These are phyloP conservation scores for Sesamia nonagrioides DNA, from an alignment of 1,140 invertebrate genomes.

Conservation along the genomic window DNA sequence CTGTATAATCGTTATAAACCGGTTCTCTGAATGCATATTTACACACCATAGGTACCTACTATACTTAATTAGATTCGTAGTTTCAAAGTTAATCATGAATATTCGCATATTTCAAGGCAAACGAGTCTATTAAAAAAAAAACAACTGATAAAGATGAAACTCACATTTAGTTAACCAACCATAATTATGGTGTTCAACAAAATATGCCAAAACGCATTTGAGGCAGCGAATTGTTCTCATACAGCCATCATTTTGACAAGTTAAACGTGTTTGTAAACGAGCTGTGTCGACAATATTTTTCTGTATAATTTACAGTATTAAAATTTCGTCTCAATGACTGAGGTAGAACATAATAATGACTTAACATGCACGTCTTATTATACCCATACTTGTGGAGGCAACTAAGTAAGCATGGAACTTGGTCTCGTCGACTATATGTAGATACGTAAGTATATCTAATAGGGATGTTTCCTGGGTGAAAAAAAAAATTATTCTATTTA, in stretches of 20 bases:
- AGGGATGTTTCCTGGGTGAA: too few relatives aligned
- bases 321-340: slow-evolving; percentile 58
- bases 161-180: slow-evolving; percentile 24
- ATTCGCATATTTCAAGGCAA: slow-evolving; percentile 30
- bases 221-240: slow-evolving; percentile 46
- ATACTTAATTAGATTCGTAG: slow-evolving; percentile 32
- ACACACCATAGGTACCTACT: background rate
- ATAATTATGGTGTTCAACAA: slow-evolving; percentile 45
- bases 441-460: too few relatives aligned
- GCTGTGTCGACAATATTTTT: slow-evolving; percentile 61
- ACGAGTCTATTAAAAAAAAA: slow-evolving; percentile 33
- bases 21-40: slow-evolving; percentile 19
- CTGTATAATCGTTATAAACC: slow-evolving; percentile 27
- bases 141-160: slow-evolving; percentile 43
- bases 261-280: slow-evolving; percentile 62
- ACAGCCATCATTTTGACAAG: slow-evolving; percentile 56
- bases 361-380: slow-evolving; percentile 51
- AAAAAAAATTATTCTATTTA: too few relatives aligned
- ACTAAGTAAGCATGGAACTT: slow-evolving; percentile 8
- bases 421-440: background rate
- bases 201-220: slow-evolving; percentile 52
- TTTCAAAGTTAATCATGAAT: background rate
- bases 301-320: slow-evolving; percentile 60
- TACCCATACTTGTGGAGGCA: slow-evolving; percentile 13
- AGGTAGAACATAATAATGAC: slow-evolving; percentile 53